A percentile compares a stretch with the other conserved stretches of the same genome.
phyloP scores from a whole-genome alignment of 2,888 invertebrate species.

The Drosophila mettleri region DNA sequence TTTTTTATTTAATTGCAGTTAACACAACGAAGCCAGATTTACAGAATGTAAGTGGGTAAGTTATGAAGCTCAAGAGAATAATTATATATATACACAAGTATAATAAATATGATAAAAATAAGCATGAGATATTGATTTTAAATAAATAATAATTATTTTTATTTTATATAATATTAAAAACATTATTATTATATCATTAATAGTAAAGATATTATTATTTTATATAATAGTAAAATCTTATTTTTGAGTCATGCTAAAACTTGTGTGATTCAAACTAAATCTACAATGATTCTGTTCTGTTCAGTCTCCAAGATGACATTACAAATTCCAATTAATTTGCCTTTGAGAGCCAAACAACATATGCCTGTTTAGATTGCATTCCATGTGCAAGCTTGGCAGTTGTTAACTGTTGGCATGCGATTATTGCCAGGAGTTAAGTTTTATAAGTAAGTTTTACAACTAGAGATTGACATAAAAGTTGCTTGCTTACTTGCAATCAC shows the following conservation, averaged over 20 bases:
- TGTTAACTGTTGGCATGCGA: conserved; percentile 53
- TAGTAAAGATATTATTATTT: too few relatives aligned
- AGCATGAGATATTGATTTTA: too few relatives aligned
- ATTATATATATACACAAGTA: background rate
- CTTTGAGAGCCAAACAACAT: background rate
- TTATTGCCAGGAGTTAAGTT: conserved; percentile 56
- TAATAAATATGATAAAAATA: background rate
- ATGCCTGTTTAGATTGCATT: conserved; percentile 3
- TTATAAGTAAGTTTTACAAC: conserved; percentile 62
- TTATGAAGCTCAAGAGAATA: background rate
- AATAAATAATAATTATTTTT: too few relatives aligned
- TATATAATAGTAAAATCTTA: too few relatives aligned
- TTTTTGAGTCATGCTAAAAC: background rate
- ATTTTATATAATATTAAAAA: too few relatives aligned
- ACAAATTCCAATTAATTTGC: background rate
- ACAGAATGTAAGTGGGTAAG: background rate
- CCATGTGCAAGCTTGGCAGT: conserved; percentile 26
- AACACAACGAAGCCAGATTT: background rate
- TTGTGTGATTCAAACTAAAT: background rate
- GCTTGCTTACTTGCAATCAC: conserved; percentile 54
- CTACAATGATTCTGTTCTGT: too few relatives aligned
- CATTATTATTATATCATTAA: too few relatives aligned
- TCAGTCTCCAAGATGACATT: background rate
- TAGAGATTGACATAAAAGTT: conserved; percentile 65
- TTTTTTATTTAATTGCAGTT: background rate